These are phyloP conservation scores for Drosophila busckii DNA, from an alignment of 1,140 invertebrate species.

Conservation along the genomic window DNA sequence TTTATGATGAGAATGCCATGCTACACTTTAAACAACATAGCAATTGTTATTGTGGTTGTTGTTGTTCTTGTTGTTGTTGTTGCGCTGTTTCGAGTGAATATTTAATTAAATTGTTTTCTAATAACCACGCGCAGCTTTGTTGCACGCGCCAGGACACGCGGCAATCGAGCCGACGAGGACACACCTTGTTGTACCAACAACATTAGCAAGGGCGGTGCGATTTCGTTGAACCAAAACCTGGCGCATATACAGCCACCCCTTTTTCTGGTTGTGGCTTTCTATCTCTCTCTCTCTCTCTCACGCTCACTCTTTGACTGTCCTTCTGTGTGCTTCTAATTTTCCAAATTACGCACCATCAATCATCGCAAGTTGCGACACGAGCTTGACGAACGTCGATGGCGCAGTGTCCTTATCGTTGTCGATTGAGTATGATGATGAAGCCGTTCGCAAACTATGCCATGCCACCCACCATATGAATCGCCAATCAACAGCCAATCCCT, in stretches of 20 bases:
- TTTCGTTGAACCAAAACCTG: conserved; percentile 39
- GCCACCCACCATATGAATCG: conserved; percentile 23
- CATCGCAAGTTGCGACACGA: conserved; percentile 60
- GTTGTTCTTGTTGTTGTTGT: conserved; percentile 19
- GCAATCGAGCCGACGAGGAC: conserved; percentile 49
- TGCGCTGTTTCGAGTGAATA: conserved; percentile 76
- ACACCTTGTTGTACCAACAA: conserved; percentile 78
- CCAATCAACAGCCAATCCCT: conserved; percentile 56
- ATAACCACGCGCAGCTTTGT: conserved; percentile 73
- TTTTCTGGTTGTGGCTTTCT: conserved; percentile 15
- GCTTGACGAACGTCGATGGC: conserved; percentile 66
- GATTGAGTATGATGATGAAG: conserved; percentile 51
- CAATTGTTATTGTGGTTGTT: conserved; percentile 24
- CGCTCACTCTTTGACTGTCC: conserved; percentile 12
- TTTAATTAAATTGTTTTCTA: conserved; percentile 79
- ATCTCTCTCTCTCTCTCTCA: background rate
- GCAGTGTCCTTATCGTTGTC: background rate
- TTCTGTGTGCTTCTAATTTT: conserved; percentile 67
- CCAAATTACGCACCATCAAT: conserved; percentile 77
- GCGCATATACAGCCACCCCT: conserved; percentile 51
- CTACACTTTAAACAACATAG: conserved; percentile 24
- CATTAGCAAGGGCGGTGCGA: conserved; percentile 57
- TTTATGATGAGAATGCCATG: conserved; percentile 65
- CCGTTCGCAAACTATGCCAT: conserved; percentile 48
- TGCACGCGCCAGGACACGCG: conserved; percentile 68